Percentiles rank a stretch among this genome's conserved stretches.
Conservation (phyloP, 2,888 invertebrate genomes). For the Perizoma affinitatum region DNA sequence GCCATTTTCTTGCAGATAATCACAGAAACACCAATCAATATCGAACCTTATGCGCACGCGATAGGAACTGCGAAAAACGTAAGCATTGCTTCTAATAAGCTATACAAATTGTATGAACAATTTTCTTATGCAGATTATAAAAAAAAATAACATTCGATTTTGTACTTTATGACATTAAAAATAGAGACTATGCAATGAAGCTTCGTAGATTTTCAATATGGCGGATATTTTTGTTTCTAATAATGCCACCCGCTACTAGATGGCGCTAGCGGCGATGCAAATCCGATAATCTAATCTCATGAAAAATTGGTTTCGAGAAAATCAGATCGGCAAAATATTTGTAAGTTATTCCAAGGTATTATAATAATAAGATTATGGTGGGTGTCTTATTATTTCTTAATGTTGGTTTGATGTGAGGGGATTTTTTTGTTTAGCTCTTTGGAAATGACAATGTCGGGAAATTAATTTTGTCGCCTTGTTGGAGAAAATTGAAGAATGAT, state of each 20-base stretch:
- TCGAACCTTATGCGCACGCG: constrained; percentile 1
- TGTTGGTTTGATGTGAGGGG: constrained; percentile 71
- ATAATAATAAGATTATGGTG: constrained; percentile 80
- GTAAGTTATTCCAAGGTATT: constrained; percentile 78
- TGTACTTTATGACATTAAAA: constrained; percentile 33
- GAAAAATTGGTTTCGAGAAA: constrained; percentile 74
- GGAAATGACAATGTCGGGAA: constrained; percentile 49
- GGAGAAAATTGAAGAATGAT: constrained; percentile 18
- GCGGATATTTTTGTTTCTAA: constrained; percentile 48
- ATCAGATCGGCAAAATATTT: constrained; percentile 80
- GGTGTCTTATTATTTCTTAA: constrained; percentile 74
- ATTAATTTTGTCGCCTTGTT: constrained; percentile 40
- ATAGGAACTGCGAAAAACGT: constrained; percentile 8
- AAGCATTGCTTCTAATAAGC: background rate
- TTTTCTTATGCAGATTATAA: constrained; percentile 9
- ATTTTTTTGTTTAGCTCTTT: constrained; percentile 47
- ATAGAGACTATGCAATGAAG: constrained; percentile 29
- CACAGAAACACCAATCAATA: constrained; percentile 18
- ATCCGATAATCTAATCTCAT: constrained; percentile 79
- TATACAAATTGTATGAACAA: constrained; percentile 9
- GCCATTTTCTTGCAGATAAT: constrained; percentile 46
- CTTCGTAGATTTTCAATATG: constrained; percentile 10
- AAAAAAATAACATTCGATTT: constrained; percentile 33
- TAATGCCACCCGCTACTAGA: constrained; percentile 66
- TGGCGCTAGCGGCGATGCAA: constrained; percentile 80